Evolutionary conservation across 1,140 invertebrate genomes (phyloP), one percentile per base, ranked within the genome.

Genomic region (Myzus persicae): DNA sequence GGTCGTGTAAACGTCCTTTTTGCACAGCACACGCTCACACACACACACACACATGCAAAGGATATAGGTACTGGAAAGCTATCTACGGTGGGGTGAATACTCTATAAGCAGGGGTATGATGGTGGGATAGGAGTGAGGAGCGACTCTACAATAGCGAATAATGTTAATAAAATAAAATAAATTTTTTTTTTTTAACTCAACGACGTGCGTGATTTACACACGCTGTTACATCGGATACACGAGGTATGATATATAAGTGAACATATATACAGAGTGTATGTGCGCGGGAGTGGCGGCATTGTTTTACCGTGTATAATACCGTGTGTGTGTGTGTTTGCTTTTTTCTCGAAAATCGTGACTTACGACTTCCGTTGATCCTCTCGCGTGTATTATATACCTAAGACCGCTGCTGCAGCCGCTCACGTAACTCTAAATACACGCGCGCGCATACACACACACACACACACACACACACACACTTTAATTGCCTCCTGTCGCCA

Each of bases 291-390:
- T 89, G 87, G 89, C 40, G 51, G 54, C 51, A 90, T 90, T 90
- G 89, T 90, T 90, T 90, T 40, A 8, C 89, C 26, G 38, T 42
- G 20, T 51, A 48, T 38, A 7, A 6, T 51, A 46, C 42, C 48
- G 48, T 20, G 11, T 38, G 87, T 11, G 36, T 36, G 48, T 59
- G 46, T 54, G 38, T 54, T 90, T 40, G 31, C 31, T 24, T 48
- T 59, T 76, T 46, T 91, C 38, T 40, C 42, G 59, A 91, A 82
- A 91, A 93, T 93, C 91, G 91, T 93, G 91, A 93, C 91, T 93
- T 93, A 93, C 76, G 76, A 93, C 81, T 92, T 92, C 90, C 90
- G 91, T 93, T n/a, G 36, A 48, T 46, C 11, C 42, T 20, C 9
- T 31, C 44, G 26, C 8, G 46, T 85, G n/a, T 36, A 67, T 67